A percentile compares a stretch with the other conserved stretches of the same genome.
phyloP scores from a whole-genome alignment of 2,113 vertebrate species.

The Mobula birostris region DNA sequence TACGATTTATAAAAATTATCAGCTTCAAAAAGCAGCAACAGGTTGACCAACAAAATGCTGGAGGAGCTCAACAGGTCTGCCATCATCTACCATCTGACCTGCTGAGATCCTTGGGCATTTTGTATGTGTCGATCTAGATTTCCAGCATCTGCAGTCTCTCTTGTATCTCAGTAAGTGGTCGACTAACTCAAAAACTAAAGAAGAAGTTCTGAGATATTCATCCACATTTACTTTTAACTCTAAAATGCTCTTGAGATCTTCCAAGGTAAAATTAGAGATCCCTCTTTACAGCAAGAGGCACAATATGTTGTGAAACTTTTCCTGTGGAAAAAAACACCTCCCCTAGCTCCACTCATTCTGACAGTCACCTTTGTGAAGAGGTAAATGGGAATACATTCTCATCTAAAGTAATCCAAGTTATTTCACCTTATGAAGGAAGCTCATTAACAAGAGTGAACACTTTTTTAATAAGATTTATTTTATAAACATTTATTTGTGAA shows the following conservation, averaged over 20 bases:
- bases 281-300: neutral
- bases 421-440: neutral
- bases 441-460: neutral
- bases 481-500: no score
- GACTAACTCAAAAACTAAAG: neutral
- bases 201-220: neutral
- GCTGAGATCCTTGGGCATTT: no score
- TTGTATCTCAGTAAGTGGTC: no score
- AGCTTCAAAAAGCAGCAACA: no score
- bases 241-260: neutral
- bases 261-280: neutral
- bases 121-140: no score
- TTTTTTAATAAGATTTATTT: no score
- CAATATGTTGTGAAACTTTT: neutral
- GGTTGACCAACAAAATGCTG: no score
- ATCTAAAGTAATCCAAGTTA: neutral
- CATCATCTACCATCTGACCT: no score
- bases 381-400: neutral
- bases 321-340: no score
- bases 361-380: neutral
- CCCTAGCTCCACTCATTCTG: neutral
- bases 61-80: no score
- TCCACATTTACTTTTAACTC: neutral
- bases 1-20: no score
- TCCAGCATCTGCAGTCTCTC: no score